A percentile compares a stretch with the other conserved stretches of the same genome.
Evolutionary conservation across 1,140 invertebrate species (phyloP).

Genomic region (Thalassaphorura encarpata): DNA sequence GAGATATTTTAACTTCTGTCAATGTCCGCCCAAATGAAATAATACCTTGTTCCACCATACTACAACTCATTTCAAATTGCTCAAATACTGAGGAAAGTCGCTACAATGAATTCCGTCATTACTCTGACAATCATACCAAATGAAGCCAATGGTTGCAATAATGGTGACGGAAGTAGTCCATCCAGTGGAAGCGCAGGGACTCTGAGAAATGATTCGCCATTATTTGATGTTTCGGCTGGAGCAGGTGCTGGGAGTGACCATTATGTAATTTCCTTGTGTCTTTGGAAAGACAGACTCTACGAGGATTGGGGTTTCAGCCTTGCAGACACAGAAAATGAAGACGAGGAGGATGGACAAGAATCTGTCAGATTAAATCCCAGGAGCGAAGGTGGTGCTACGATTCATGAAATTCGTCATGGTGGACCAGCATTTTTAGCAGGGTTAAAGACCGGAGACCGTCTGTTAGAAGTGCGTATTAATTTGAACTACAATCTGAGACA

Average conservation of each 20-base stretch:
- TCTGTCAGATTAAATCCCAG: background rate
- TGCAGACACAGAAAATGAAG: constrained; percentile 15
- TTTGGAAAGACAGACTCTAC: constrained; percentile 30
- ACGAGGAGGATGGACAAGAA: constrained; percentile 7
- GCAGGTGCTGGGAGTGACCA: background rate
- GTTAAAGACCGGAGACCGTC: constrained; percentile 20
- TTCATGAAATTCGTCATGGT: constrained; percentile 28
- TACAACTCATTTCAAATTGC: constrained; percentile 29
- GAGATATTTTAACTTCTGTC: constrained; percentile 26
- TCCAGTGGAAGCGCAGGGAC: no score
- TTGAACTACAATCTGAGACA: background rate
- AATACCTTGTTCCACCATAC: constrained; percentile 20
- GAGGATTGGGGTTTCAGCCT: constrained; percentile 32
- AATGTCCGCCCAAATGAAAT: constrained; percentile 18
- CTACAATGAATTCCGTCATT: background rate
- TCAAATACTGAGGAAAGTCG: constrained; percentile 21
- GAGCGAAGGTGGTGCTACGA: constrained; percentile 6
- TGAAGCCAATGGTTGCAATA: no score
- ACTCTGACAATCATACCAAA: constrained; percentile 19
- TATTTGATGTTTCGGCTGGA: background rate
- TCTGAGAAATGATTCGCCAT: background rate
- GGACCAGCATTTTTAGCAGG: constrained; percentile 28
- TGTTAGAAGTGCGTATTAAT: constrained; percentile 28
- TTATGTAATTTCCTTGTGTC: constrained; percentile 21
- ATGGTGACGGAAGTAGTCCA: no score